Evolutionary conservation across 2,888 invertebrate genomes (phyloP), one percentile per base, ranked within the genome.

Genomic region (Nebria brevicollis): DNA sequence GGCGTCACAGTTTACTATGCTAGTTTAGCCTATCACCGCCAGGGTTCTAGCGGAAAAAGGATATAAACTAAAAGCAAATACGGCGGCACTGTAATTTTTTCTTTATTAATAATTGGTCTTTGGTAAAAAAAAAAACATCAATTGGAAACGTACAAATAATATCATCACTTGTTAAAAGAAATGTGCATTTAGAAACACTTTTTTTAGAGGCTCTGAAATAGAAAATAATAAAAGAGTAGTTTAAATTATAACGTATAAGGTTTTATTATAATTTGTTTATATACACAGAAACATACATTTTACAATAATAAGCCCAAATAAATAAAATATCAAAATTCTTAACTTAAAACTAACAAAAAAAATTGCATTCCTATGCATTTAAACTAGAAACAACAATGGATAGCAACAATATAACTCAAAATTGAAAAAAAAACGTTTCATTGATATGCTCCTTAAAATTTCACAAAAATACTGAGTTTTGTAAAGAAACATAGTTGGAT

Each of bases 271-370:
- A 72, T 75, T 80, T 75, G 68, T 81, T 41, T 65, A 81, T 81
- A 77, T 75, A 81, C 75, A 81, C 34, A 81, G 75, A 81, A 75
- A 77, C 75, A 81, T 75, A 81, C 72, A 42, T 77, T 54, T 76
- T 81, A 81, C 81, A 81, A 54, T 73, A 81, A 54, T 73, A 78
- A 76, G 81, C 81, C 76, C 73, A 73, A 73, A 42, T 80, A 80
- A 80, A 80, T 80, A 80, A 75, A 80, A 75, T 80, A 80, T 80
- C 75, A 80, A 80, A 80, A 80, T 75, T 64, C 79, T 79, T 26
- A 70, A 70, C 73, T 66, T 20, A 54, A 20, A 41, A 65, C 72
- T 78, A 73, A 65, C 10, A 66, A 78, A 65, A 78, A 78, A 20
- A 20, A 20, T 73, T 78, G 77, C 77, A 64, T 65, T 66, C 15